These are phyloP conservation scores for Alaudala cheleensis DNA, from an alignment of 2,113 vertebrate genomes.

Conservation along the genomic window DNA sequence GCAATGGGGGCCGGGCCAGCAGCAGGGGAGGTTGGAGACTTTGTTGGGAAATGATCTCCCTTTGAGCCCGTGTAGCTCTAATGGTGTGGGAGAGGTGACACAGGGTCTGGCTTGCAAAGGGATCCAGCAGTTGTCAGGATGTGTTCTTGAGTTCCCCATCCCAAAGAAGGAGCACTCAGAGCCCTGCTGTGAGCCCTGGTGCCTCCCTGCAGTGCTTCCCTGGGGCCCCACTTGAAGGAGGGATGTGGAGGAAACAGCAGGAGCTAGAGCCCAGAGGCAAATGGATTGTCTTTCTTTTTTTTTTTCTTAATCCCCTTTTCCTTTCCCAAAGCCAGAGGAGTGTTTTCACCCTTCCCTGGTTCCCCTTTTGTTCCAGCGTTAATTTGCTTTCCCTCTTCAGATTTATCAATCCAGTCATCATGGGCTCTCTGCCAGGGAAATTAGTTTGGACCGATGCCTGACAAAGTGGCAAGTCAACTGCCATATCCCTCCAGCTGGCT, in stretches of 20 bases:
- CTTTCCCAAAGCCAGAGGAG: background rate
- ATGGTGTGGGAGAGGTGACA: rapidly evolving
- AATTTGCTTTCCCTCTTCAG: slow-evolving; percentile 71
- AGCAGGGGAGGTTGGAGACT: background rate
- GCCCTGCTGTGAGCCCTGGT: background rate
- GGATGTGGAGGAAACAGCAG: background rate
- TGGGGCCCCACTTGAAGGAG: background rate
- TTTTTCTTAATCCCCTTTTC: background rate
- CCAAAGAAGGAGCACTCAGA: background rate
- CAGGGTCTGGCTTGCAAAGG: background rate
- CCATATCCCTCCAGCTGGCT: slow-evolving; percentile 64
- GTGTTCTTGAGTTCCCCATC: background rate
- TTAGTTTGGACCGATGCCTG: slow-evolving; percentile 68
- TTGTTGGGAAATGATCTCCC: background rate
- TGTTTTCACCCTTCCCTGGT: slow-evolving; percentile 48
- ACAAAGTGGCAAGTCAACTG: slow-evolving; percentile 68
- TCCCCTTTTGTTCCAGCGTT: slow-evolving; percentile 61
- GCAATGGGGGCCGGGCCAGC: background rate
- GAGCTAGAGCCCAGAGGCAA: background rate
- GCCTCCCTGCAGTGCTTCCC: background rate
- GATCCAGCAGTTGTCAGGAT: background rate
- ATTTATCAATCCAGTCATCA: slow-evolving; percentile 72
- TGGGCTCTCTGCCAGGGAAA: slow-evolving; percentile 67
- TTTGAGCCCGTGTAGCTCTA: rapidly evolving
- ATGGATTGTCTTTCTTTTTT: background rate